A percentile compares a stretch with the other conserved stretches of the same genome.
These are phyloP conservation scores for Taenaris catops DNA, from an alignment of 2,888 invertebrate genomes.

Conservation along the genomic window DNA sequence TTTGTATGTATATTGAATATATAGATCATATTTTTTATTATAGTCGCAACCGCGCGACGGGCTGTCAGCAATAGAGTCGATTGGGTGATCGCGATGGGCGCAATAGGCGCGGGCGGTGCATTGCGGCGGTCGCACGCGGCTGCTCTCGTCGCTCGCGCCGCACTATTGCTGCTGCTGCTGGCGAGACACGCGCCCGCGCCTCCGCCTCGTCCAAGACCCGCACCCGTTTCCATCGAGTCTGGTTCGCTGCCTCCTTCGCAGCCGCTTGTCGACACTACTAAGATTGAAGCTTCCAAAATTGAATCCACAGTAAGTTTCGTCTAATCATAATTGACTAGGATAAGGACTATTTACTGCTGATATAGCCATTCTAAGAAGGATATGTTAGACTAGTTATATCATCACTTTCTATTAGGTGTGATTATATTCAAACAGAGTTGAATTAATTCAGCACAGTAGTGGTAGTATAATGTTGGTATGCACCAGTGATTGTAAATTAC, in stretches of 20 bases:
- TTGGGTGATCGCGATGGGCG: conserved; percentile 26
- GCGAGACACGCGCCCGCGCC: conserved; percentile 39
- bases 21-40: conserved; percentile 5
- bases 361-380: no score
- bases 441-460: no score
- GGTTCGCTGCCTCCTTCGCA: conserved; percentile 52
- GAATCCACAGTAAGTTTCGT: conserved; percentile 1
- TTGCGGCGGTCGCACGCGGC: conserved; percentile 51
- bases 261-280: conserved; percentile 2
- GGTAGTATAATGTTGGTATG: no score
- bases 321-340: no score
- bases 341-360: no score
- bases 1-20: no score
- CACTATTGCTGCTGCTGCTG: conserved; percentile 60
- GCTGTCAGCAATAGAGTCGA: conserved; percentile 15
- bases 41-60: conserved; percentile 17
- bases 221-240: conserved; percentile 8
- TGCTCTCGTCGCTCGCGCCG: conserved; percentile 43
- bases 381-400: no score
- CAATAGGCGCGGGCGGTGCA: conserved; percentile 40
- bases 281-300: conserved; percentile 1
- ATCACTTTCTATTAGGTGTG: no score
- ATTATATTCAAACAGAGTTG: no score
- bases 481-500: no score
- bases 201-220: conserved; percentile 20